Base-by-base conservation (phyloP, 1,140 invertebrate genomes). In the Neodiprion fabricii region DNA sequence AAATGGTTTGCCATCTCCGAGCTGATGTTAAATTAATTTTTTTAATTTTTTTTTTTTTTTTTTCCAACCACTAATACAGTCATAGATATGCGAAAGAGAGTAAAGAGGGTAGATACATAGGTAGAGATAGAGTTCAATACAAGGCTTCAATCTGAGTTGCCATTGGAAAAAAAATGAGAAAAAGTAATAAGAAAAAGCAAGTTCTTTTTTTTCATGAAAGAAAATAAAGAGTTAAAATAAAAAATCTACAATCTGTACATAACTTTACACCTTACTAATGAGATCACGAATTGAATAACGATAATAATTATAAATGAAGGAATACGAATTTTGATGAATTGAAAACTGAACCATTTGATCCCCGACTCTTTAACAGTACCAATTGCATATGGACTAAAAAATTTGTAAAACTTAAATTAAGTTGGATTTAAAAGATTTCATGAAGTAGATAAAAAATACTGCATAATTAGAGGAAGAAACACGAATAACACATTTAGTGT, bases 231-330 rank as follows among this genome's bases (percentile, higher is more conserved):
- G 9, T 61, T 14, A 9, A 61, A 12, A 61, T 61, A 40, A 40
- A 61, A 12, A 61, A 61, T 61, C 53, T 61, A 61, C 53, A 61
- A 61, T 61, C 5, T 61, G 53, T 61, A 61, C 11, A 61, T 61
- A 61, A 61, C 53, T 61, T 61, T 61, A 61, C 53, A 14, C n/a
- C n/a, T 61, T 61, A 61, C 53, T 61, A 61, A 61, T 61, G 11
- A 17, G 53, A 61, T 61, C 53, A 61, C 53, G 53, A 40, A 40
- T 40, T 40, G 28, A 40, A 40, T 40, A 40, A 40, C 28, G 53
- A 61, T 61, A 61, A 61, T 61, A 12, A 61, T 61, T 61, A 61
- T 61, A 61, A 61, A 61, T 9, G 53, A 61, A 61, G 8, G n/a
- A 61, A 9, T 40, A 40, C 28, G 28, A 40, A 40, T 40, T 40